A percentile compares a stretch with the other conserved stretches of the same genome.
Evolutionary conservation across 2,888 invertebrate genomes (phyloP).

Genomic region (Allolobophora icterica): DNA sequence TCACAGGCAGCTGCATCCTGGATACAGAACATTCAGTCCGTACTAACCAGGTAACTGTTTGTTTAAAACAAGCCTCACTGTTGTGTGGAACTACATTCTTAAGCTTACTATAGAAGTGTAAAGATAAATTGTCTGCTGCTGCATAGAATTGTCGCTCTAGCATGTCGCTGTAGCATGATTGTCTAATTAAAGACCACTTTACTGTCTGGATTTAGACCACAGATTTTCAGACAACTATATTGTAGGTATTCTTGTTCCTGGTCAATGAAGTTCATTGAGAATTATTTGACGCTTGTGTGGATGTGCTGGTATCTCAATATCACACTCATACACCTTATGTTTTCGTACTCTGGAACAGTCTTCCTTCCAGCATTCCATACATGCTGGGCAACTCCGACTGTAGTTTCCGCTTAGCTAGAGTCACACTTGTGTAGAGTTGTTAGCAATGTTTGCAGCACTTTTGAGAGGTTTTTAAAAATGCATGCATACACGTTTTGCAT

Average conservation of each 20-base stretch:
- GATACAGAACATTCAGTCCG: constrained; percentile 12
- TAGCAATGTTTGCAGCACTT: too few relatives aligned
- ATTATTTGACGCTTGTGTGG: too few relatives aligned
- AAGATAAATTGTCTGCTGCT: background rate
- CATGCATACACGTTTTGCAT: too few relatives aligned
- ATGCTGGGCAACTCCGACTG: background rate
- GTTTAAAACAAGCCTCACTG: background rate
- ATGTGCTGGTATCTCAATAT: too few relatives aligned
- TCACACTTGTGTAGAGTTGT: background rate
- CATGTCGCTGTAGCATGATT: too few relatives aligned
- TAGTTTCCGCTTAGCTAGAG: background rate
- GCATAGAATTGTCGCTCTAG: background rate
- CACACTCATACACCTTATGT: too few relatives aligned
- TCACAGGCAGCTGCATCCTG: background rate
- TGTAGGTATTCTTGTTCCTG: too few relatives aligned
- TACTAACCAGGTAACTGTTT: constrained; percentile 1
- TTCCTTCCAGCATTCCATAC: background rate
- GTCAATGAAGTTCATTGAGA: too few relatives aligned
- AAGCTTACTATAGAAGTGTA: background rate
- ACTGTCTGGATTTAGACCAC: too few relatives aligned
- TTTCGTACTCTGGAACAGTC: background rate
- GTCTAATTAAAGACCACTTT: too few relatives aligned
- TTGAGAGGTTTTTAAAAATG: too few relatives aligned
- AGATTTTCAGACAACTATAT: too few relatives aligned
- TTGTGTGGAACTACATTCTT: background rate